Base-by-base conservation (phyloP, 2,797 vertebrate species). In the Epinephelus awoara region DNA sequence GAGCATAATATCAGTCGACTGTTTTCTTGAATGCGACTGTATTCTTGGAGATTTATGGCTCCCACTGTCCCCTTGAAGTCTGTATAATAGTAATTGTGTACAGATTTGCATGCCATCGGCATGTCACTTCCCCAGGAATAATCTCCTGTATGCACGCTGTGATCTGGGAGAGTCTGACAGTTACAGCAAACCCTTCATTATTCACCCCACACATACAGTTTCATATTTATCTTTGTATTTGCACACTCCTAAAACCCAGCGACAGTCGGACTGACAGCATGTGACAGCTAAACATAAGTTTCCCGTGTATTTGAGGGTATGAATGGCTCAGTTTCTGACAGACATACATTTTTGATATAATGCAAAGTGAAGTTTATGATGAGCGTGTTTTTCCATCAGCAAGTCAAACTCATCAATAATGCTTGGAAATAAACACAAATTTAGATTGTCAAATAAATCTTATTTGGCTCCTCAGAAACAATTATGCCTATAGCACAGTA, bases 61-160 rank as follows among this genome's bases (percentile, higher is more conserved):
- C 79, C 77, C 54, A 29, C 72, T 76, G 75, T 63, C 82, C 83
- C 51, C 82, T 82, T 87, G 79, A 87, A 85, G 82, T 79, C 57
- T 72, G 76, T 72, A 85, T 75, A 88, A 85, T 83, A 85, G 80
- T 85, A 90, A 86, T 84, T 90, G 85, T 85, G 67, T 75, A 67
- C 67, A 73, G 80, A 85, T 91, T 88, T 90, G 64, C 77, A 75
- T 80, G 80, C 80, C 79, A 74, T 69, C 46, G 18, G 55, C 70
- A 23, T 77, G 82, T 82, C 82, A 79, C 68, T 85, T 86, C 50
- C 54, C 75, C 42, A 49, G 65, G 72, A 88, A 82, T 89, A 87
- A 90, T 89, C 86, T 84, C 67, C 79, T 61, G 74, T 73, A 47
- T 76, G 67, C 82, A 58, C 0, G 10, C 84, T 88, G 84, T 71